phyloP scores from a whole-genome alignment of 2,888 invertebrate genomes.

The Stenoptilia bipunctidactyla region DNA sequence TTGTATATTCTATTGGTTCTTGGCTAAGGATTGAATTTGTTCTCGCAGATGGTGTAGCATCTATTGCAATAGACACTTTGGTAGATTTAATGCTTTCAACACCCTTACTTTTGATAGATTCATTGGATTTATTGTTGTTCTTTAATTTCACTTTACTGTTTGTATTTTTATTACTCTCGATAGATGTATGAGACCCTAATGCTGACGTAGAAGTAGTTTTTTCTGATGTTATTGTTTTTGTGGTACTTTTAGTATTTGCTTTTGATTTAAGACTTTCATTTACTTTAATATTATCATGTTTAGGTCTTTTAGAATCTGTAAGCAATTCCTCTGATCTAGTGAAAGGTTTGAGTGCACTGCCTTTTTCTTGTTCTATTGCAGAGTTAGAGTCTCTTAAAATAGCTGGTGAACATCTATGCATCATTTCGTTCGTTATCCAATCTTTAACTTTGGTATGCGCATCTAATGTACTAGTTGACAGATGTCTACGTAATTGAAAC shows the following conservation, averaged over 20 bases:
- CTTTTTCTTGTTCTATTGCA: constrained; percentile 40
- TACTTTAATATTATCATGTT: constrained; percentile 27
- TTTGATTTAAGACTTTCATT: constrained; percentile 27
- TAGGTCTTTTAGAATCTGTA: constrained; percentile 37
- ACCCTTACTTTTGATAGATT: constrained; percentile 56
- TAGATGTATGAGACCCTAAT: constrained; percentile 54
- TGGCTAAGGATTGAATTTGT: constrained; percentile 81
- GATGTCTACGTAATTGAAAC: constrained; percentile 77
- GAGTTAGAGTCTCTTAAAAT: constrained; percentile 69
- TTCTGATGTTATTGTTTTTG: constrained; percentile 46
- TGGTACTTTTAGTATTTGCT: constrained; percentile 22
- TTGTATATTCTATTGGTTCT: constrained; percentile 81
- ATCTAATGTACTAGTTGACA: constrained; percentile 85
- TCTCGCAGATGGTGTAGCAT: constrained; percentile 82
- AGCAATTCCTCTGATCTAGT: constrained; percentile 60
- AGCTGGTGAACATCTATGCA: constrained; percentile 78
- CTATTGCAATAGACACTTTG: constrained; percentile 82
- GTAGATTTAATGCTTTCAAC: constrained; percentile 64
- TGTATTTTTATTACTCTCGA: constrained; percentile 44
- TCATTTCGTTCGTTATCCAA: constrained; percentile 87
- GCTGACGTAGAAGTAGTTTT: constrained; percentile 61
- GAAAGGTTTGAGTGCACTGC: constrained; percentile 36
- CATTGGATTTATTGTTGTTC: constrained; percentile 41
- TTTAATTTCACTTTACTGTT: constrained; percentile 28
- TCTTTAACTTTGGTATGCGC: constrained; percentile 88